Percentiles rank a stretch among this genome's conserved stretches.
Evolutionary conservation across 2,113 vertebrate species (phyloP).

Genomic region (Pandion haliaetus): DNA sequence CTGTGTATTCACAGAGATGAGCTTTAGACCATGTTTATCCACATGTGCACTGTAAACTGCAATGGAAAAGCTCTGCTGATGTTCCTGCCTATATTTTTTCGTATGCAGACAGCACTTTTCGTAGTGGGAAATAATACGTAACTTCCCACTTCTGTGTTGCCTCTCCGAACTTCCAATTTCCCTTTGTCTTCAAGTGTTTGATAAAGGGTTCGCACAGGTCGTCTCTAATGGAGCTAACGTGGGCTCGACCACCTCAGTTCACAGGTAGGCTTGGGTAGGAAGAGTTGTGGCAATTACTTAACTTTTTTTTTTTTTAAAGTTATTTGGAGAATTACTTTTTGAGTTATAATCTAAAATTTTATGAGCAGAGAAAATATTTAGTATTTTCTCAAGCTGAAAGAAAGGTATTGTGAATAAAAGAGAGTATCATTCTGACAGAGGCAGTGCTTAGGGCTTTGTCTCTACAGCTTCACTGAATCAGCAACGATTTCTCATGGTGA

Average conservation of each 20-base stretch:
- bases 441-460: not conserved
- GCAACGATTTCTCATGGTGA: not conserved
- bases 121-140: not conserved
- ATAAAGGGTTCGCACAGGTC: not conserved
- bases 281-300: not conserved
- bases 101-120: not conserved
- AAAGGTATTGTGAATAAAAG: not conserved
- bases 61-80: not conserved
- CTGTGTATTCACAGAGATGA: not conserved
- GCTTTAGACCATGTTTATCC: not conserved
- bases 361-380: not conserved
- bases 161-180: not conserved
- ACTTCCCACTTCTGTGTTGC: not conserved
- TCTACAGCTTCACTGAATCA: not conserved
- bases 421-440: not conserved
- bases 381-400: not conserved
- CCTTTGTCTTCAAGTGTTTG: not conserved
- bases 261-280: not conserved
- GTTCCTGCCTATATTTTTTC: not conserved
- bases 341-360: not conserved
- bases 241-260: not conserved
- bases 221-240: not conserved
- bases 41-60: not conserved
- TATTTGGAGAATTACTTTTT: not conserved
- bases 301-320: not conserved